Base-by-base conservation (phyloP, 23 tunicate species). In the Phallusia fumigata region DNA sequence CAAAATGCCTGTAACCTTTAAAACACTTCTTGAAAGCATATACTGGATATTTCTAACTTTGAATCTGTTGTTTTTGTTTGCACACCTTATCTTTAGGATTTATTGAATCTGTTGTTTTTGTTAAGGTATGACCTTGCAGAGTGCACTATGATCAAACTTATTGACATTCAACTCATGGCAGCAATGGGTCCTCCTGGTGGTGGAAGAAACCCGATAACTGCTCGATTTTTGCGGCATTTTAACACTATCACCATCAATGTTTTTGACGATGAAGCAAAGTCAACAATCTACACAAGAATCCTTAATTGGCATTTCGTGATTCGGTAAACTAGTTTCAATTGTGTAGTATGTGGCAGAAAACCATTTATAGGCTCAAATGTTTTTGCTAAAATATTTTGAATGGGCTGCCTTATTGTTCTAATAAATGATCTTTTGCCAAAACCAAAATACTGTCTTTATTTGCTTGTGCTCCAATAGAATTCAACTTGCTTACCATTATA, bases 161-260 rank as follows among this genome's bases (percentile, higher is more conserved):
- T 96, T 24, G 99, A 96, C 65, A 82, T 96, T 58, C 97, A 91
- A 64, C 74, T 96, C n/a, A 88, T 96, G 97, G 99, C 93, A 51
- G 99, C 99, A 35, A 96, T 96, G 99, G 99, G 99, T 26, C 99
- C 99, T 5, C 93, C 99, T 30, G 99, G 99, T 74, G 99, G 99
- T 72, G 99, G 97, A 35, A 76, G 99, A 80, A 96, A 96, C 82
- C 99, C 99, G 12, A 80, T 96, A 36, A 96, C 97, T 8, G 93
- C 96, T 13, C 78, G 99, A 45, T 96, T 96, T 72, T 52, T 91
- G 51, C 93, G 99, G n/a, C 99, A 96, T 79, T 96, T 96, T 85
- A 96, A 96, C 79, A 88, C 93, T 2, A 79, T 96, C 30, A 84
- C 99, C 24, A 96, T 91, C 82, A 91, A 91, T 49, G 93, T 69